Base-by-base conservation (phyloP, 2,888 invertebrate genomes). In the Syrista parreyssii region DNA sequence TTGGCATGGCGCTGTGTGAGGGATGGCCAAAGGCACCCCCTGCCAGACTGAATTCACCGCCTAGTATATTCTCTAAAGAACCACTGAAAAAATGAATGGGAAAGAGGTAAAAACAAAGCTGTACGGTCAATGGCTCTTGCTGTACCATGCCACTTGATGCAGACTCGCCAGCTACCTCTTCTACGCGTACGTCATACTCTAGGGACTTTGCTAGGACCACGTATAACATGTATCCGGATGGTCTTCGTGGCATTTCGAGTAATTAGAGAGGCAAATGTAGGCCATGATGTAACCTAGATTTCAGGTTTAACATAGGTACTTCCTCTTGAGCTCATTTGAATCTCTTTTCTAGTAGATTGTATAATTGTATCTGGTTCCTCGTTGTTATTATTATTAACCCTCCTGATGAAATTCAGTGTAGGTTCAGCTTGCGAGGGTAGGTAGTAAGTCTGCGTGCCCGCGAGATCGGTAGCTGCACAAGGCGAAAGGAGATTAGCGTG, bases 401-500 rank as follows among this genome's bases (percentile, higher is more conserved):
- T 55, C 55, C 55, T 55, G 55, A 6, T 1, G 55, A 55, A 55
- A 23, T 23, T 23, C 9, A 9, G 23, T 0, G 23, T 15, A 15
- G 15, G 40, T 40, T 6, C 6, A 6, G 15, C 40, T 40, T 23
- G 23, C 55, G 15, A 40, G 40, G 40, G 69, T 32, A 11, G 69
- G 30, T 12, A 4, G 11, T 69, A 11, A 15, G 32, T 32, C 71
- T 33, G 71, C 71, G 33, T 33, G 71, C 31, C 55, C 71, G 71
- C 71, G 71, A 71, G 71, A 71, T 71, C 71, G 32, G 71, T 32
- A 71, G 71, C 71, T 33, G 71, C 71, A 33, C 71, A 33, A 71
- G 71, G 71, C 86, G 84, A 89, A 88, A 87, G 87, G 88, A 89
- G 89, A 89, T 89, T 89, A 89, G 89, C 89, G 88, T 88, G 89